phyloP scores from a whole-genome alignment of 1,140 invertebrate genomes.

The Centruroides vittatus region DNA sequence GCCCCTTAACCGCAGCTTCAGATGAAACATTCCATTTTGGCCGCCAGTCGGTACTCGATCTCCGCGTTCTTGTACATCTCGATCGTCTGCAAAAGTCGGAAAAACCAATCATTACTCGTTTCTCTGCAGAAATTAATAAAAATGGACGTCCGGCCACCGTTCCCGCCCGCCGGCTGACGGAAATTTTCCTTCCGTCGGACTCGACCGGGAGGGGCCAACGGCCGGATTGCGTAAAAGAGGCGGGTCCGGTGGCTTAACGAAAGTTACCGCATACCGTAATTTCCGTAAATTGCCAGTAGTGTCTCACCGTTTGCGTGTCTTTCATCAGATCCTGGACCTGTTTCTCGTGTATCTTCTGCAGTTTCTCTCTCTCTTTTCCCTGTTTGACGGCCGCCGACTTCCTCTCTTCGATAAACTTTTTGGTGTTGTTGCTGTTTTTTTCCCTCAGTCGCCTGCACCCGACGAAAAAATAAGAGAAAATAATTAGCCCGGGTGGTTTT shows the following conservation, averaged over 20 bases:
- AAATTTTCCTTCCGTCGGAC: too few species aligned
- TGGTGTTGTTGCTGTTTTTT: slow-evolving; percentile 97
- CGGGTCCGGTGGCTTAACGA: too few species aligned
- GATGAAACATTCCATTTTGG: slow-evolving; percentile 78
- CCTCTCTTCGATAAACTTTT: slow-evolving; percentile 96
- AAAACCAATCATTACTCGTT: too few species aligned
- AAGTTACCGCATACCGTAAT: too few species aligned
- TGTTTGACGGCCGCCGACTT: slow-evolving; percentile 77
- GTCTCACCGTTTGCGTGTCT: slow-evolving; percentile 14
- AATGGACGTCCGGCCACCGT: too few species aligned
- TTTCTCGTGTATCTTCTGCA: slow-evolving; percentile 81
- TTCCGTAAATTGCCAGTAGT: too few species aligned
- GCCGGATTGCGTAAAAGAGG: too few species aligned
- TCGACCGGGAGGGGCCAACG: too few species aligned
- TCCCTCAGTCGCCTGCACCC: slow-evolving; percentile 48
- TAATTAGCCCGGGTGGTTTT: too few species aligned
- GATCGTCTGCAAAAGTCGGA: slow-evolving; percentile 51
- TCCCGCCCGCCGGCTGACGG: too few species aligned
- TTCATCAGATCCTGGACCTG: slow-evolving; percentile 41
- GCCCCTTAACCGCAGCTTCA: slow-evolving; percentile 22
- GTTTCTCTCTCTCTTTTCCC: slow-evolving; percentile 80
- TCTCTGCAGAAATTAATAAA: too few species aligned
- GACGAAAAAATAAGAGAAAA: too few species aligned
- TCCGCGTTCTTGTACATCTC: slow-evolving; percentile 93
- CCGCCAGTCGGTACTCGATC: slow-evolving; percentile 74